A percentile compares a stretch with the other conserved stretches of the same genome.
These are phyloP conservation scores for Otus scops DNA, from an alignment of 2,797 vertebrate genomes.

Conservation along the genomic window DNA sequence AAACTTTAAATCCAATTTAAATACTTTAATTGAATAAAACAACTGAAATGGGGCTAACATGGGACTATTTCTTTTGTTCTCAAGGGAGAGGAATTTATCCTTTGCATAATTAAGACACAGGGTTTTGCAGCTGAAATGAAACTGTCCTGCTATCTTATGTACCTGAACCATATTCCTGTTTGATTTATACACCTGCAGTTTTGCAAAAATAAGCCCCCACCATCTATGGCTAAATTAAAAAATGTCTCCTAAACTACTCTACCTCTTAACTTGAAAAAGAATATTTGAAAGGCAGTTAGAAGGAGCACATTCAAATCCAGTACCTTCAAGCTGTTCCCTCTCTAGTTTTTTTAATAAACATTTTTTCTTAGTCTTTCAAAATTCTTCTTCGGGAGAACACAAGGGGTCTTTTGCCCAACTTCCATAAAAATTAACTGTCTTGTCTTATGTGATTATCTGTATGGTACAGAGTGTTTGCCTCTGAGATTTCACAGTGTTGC, in stretches of 20 bases:
- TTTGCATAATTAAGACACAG: not conserved
- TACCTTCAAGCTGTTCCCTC: not conserved
- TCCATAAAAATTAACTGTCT: not conserved
- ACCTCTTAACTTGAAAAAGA: not conserved
- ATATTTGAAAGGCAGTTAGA: not conserved
- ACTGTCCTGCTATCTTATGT: not conserved
- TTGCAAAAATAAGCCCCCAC: fast-evolving
- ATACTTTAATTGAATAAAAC: not conserved
- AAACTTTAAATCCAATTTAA: not conserved
- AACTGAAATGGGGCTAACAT: not conserved
- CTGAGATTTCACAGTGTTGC: not conserved
- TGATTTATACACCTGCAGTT: not conserved
- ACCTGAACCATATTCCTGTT: not conserved
- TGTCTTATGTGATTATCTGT: not conserved
- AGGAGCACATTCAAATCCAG: not conserved
- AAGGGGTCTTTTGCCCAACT: not conserved
- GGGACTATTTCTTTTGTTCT: not conserved
- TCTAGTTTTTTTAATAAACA: not conserved
- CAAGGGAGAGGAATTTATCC: not conserved
- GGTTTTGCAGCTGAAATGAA: not conserved
- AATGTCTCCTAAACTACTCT: not conserved
- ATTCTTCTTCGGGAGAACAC: not conserved
- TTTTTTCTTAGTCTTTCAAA: not conserved
- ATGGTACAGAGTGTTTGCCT: not conserved
- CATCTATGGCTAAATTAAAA: not conserved